A percentile compares a stretch with the other conserved stretches of the same genome.
These are phyloP conservation scores for Dione vanillae DNA, from an alignment of 2,888 invertebrate genomes.

Conservation along the genomic window DNA sequence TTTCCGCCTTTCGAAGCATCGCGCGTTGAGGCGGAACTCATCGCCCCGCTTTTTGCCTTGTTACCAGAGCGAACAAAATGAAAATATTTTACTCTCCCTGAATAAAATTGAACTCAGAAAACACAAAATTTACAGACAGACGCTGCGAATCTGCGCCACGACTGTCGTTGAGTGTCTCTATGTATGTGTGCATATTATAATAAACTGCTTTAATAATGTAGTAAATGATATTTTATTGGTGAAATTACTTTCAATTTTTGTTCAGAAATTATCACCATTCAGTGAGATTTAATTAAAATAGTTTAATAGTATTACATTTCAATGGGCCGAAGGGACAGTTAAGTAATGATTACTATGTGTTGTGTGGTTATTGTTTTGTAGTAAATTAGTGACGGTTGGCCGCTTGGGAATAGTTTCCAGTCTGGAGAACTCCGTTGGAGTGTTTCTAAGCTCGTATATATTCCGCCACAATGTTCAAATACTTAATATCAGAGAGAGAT, in stretches of 20 bases:
- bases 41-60: too few species aligned
- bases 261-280: background rate
- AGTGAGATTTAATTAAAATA: constrained; percentile 37
- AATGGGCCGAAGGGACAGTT: constrained; percentile 37
- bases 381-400: constrained; percentile 53
- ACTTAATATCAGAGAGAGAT: constrained; percentile 20
- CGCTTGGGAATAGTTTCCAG: constrained; percentile 58
- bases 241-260: background rate
- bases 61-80: too few species aligned
- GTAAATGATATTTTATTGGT: background rate
- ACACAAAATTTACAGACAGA: too few species aligned
- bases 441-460: constrained; percentile 33
- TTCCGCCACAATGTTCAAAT: constrained; percentile 26
- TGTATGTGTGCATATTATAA: too few species aligned
- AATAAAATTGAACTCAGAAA: too few species aligned
- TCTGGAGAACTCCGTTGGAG: constrained; percentile 48
- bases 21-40: too few species aligned
- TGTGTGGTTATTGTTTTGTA: constrained; percentile 42
- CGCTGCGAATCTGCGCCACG: too few species aligned
- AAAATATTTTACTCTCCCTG: too few species aligned
- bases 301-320: constrained; percentile 35
- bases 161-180: too few species aligned
- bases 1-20: too few species aligned
- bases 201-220: background rate
- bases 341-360: constrained; percentile 43